Evolutionary conservation across 2,113 vertebrate species (phyloP), one percentile per base, ranked within the genome.

Genomic region (Struthio camelus): DNA sequence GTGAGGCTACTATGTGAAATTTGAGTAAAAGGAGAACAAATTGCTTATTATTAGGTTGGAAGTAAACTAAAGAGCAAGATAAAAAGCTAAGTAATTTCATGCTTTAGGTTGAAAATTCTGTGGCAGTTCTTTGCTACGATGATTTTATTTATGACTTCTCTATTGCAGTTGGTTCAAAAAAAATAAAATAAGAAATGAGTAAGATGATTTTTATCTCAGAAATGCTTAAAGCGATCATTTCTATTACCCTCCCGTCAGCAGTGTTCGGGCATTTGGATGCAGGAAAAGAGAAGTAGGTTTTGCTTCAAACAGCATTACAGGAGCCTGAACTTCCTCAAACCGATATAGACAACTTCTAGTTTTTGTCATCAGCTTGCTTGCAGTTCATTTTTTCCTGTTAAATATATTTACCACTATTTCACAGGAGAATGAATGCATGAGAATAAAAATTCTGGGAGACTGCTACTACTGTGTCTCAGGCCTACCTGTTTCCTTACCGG

Each of bases 391-490:
- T 84, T 76, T 66, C 53, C 24, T 56, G 23, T 75, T 93, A 58
- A 91, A 27, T 66, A 54, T 27, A 0, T 89, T 75, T 80, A 12
- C 13, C 17, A 3, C 93, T 5, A 56, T 89, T 95, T 94, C 40
- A 10, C 95, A 99, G 99, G 99, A 99, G 97, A 99, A 99, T 4
- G 99, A 99, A 96, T 99, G 99, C 95, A 99, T 99, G 99, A 97
- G 99, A 97, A 99, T 99, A 97, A 99, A 99, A 98, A 99, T 99
- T 97, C 97, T 99, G 73, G 99, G 99, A 3, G 99, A 99, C 77
- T 99, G 99, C 96, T 99, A 99, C 98, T 99, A 99, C 97, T 99
- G 99, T 20, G 99, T 99, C 83, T 99, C 99, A 1, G 99, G 99
- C 65, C 96, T 99, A 38, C 99, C 99, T 0, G 99, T 99, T 58